A percentile compares a stretch with the other conserved stretches of the same genome.
Conservation (phyloP, 2,888 invertebrate genomes). For the Sussaba pulchella region DNA sequence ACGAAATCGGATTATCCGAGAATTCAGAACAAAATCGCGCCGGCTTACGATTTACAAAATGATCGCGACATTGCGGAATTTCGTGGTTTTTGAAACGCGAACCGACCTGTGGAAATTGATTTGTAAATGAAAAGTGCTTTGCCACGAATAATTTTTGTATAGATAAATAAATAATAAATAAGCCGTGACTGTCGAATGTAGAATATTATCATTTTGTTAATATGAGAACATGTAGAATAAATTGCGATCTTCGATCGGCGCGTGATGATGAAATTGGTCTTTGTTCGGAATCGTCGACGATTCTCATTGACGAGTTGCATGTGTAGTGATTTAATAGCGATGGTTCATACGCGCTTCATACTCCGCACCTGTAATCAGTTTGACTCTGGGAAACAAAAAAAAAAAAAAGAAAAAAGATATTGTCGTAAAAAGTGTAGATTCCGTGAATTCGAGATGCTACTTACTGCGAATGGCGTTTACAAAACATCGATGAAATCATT, state of each 20-base stretch:
- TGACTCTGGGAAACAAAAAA: neutral
- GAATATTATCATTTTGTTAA: constrained; percentile 32
- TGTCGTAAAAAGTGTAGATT: too few species aligned
- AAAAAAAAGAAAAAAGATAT: neutral
- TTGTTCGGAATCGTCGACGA: constrained; percentile 40
- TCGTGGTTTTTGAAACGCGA: neutral
- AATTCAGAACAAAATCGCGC: constrained; percentile 70
- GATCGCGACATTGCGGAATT: constrained; percentile 8
- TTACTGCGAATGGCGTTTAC: neutral
- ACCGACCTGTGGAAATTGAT: neutral
- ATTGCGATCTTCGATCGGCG: constrained; percentile 37
- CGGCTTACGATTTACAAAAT: constrained; percentile 42
- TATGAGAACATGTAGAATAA: too few species aligned
- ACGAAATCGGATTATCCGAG: constrained; percentile 25
- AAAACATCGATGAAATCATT: too few species aligned
- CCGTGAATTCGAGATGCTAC: neutral
- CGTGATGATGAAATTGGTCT: constrained; percentile 41
- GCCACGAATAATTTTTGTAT: constrained; percentile 47
- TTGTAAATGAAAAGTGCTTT: constrained; percentile 7
- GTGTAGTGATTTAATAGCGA: neutral
- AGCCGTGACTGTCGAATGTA: constrained; percentile 44
- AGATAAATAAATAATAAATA: too few species aligned
- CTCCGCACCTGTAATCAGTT: constrained; percentile 1
- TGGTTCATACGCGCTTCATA: constrained; percentile 7
- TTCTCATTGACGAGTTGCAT: too few species aligned